Evolutionary conservation across 2,113 vertebrate species (phyloP).

Genomic region (Sakesphorus luctuosus): DNA sequence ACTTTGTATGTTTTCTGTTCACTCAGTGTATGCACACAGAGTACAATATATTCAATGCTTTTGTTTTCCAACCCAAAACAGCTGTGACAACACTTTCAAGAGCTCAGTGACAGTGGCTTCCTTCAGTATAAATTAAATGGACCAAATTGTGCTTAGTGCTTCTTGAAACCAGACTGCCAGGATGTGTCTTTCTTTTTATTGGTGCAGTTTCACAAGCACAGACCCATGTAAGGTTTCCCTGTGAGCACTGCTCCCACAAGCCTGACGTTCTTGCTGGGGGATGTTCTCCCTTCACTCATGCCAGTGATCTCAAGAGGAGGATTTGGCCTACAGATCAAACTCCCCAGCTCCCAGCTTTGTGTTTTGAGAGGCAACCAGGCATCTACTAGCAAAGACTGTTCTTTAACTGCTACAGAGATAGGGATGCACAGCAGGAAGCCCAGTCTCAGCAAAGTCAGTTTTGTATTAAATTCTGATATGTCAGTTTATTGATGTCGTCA

Average conservation of each 20-base stretch:
- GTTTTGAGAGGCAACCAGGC: neutral
- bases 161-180: neutral
- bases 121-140: neutral
- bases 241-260: neutral
- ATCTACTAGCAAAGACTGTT: neutral
- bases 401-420: neutral
- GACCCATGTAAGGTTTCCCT: neutral
- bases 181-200: neutral
- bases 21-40: neutral
- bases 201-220: neutral
- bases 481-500: fast-evolving
- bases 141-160: neutral
- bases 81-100: neutral
- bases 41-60: neutral
- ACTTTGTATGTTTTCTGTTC: neutral
- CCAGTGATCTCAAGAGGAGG: neutral
- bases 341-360: neutral
- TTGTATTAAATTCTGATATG: neutral
- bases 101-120: neutral
- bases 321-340: neutral
- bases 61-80: neutral
- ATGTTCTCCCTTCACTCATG: neutral
- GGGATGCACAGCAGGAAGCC: neutral
- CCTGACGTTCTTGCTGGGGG: fast-evolving
- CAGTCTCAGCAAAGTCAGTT: neutral